These are phyloP conservation scores for Lanistes nyassanus DNA, from an alignment of 1,140 invertebrate species.

Conservation along the genomic window DNA sequence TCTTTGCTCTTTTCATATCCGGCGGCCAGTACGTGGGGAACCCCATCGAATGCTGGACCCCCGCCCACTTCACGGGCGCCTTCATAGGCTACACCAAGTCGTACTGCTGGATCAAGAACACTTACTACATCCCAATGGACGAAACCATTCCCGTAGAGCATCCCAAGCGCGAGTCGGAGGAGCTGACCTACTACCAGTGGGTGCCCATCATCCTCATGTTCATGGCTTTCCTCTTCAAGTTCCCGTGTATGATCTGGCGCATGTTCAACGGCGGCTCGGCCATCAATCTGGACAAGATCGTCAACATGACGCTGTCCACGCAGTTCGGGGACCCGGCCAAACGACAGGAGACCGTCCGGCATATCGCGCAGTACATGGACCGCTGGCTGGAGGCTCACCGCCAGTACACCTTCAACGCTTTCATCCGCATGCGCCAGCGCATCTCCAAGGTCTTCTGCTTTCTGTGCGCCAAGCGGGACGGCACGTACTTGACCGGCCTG, in stretches of 20 bases:
- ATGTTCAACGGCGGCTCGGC: conserved; percentile 56
- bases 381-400: conserved; percentile 58
- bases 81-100: conserved; percentile 67
- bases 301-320: conserved; percentile 50
- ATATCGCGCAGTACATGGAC: conserved; percentile 58
- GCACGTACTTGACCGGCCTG: conserved; percentile 67
- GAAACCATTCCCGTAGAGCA: conserved; percentile 56
- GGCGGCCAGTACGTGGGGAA: conserved; percentile 83
- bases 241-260: conserved; percentile 60
- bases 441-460: conserved; percentile 56
- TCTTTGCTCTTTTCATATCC: conserved; percentile 59
- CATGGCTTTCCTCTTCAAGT: conserved; percentile 63
- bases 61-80: conserved; percentile 65
- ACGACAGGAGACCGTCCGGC: conserved; percentile 51
- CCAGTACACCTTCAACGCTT: conserved; percentile 54
- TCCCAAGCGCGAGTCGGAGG: conserved; percentile 43
- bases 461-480: conserved; percentile 67
- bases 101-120: conserved; percentile 68
- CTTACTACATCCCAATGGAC: conserved; percentile 67
- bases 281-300: conserved; percentile 58
- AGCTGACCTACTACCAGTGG: conserved; percentile 66
- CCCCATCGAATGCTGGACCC: conserved; percentile 67
- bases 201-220: conserved; percentile 63
- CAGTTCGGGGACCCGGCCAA: conserved; percentile 53
- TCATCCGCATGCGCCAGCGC: conserved; percentile 53